Evolutionary conservation across 2,888 invertebrate genomes (phyloP), one percentile per base, ranked within the genome.

Genomic region (Drosophila hawaiiensis): DNA sequence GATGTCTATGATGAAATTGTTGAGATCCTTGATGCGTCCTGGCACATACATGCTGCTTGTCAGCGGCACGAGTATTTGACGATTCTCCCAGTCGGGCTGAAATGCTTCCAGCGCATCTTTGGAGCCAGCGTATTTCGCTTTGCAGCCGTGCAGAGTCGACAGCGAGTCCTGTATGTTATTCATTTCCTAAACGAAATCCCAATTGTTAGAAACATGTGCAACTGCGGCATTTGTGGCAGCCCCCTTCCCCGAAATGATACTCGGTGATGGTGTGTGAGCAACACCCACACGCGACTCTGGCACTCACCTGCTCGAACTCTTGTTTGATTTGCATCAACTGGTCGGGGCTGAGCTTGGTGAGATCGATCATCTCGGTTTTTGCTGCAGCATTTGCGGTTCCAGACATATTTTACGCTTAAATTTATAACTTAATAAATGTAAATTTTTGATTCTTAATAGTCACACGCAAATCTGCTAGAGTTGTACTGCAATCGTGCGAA

Each of bases 21-120:
- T 95, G 39, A 97, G 95, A 91, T 99, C 97, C 73, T 95, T 95
- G 69, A 99, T 94, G 86, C 95, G 95, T 3, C 99, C 99, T 49
- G 98, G 97, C 50, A 99, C 98, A 94, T 99, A 99, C 97, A 99
- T 98, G 88, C 99, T 99, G 87, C 98, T 97, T 19, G 99, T 99
- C 19, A 99, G 94, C 2, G 99, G 99, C 22, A 99, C 98, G 28
- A 99, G 94, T 80, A 99, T 96, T 68, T 96, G 95, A 91, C 97
- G 97, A 88, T 97, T 97, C 91, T 97, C 95, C 76, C 95, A 95
- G 29, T 96, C 95, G 0, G 96, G 95, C 53, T 95, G 96, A 67
- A 98, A 94, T 94, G 97, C 96, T 73, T 97, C 97, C 59, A 98
- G 94, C 87, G 96, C 96, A 90, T 97, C 97, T 59, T 96, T 96